Conservation (phyloP, 2,888 invertebrate species). For the Stramonita haemastoma region DNA sequence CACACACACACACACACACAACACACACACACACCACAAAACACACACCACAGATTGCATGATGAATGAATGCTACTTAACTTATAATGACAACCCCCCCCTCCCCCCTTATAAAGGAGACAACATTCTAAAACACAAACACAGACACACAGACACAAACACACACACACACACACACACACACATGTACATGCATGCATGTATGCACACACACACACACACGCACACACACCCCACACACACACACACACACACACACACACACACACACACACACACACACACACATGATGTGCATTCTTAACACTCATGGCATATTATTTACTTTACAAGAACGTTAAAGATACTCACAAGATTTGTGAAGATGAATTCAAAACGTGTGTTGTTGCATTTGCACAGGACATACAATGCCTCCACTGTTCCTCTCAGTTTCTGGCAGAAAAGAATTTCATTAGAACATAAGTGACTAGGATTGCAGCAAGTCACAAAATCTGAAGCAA, state of each 20-base stretch:
- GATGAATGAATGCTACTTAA: no score
- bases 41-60: not conserved
- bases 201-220: not conserved
- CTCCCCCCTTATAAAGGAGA: not conserved
- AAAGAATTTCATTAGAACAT: not conserved
- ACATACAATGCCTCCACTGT: constrained; percentile 92
- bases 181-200: not conserved
- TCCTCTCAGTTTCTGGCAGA: constrained; percentile 87
- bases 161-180: not conserved
- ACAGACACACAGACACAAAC: not conserved
- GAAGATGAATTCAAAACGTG: constrained; percentile 97
- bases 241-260: not conserved
- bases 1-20: constrained; percentile 5
- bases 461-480: no score
- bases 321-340: not conserved
- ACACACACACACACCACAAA: not conserved
- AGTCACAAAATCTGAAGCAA: no score
- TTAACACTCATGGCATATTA: not conserved
- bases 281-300: not conserved
- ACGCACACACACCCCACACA: not conserved
- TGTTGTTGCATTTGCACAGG: constrained; percentile 88
- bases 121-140: not conserved
- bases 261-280: not conserved
- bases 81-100: no score
- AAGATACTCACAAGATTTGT: constrained; percentile 86